Evolutionary conservation across 2,113 vertebrate species (phyloP), one percentile per base, ranked within the genome.

Genomic region (Cnemophilus loriae): DNA sequence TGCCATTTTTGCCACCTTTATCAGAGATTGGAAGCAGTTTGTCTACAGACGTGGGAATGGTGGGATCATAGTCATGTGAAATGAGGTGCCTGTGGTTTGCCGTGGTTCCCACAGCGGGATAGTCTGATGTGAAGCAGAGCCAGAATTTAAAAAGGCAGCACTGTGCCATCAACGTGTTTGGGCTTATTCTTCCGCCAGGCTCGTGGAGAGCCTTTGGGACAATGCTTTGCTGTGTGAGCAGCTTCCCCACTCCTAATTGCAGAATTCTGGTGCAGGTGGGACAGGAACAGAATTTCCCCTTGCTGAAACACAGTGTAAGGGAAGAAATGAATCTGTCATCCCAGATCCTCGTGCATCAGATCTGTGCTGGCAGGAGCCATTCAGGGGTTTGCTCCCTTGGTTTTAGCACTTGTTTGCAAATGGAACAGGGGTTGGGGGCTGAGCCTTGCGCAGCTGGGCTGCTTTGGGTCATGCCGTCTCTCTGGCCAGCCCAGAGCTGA

Each of bases 61-160:
- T 84, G 92, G 83, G 60, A 59, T 96, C 93, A 57, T 10, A 90
- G 95, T 53, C 57, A 49, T 35, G 56, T 94, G 93, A 78, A 90
- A 84, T 46, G 80, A 94, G 83, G 69, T 64, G 63, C 93, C 88
- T 86, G 90, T 90, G 88, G 90, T 81, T 95, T 92, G 86, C 84
- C 0, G 2, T 42, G 39, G 53, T 90, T 94, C 91, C 79, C 14
- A 2, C 79, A 94, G 79, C 5, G 0, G 56, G 85, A 32, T 41
- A 80, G 86, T 84, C 85, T 90, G 90, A n/a, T 53, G 42, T 5
- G 80, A 68, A 87, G 49, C 60, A 56, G 67, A 88, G 78, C 63
- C 78, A 86, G 83, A 39, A 75, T 67, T 80, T 81, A 84, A 88
- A 33, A 71, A 93, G 60, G 60, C 82, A 75, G 85, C 28, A 1